Evolutionary conservation across 2,888 invertebrate genomes (phyloP).

Genomic region (Ormyrus nitidulus): DNA sequence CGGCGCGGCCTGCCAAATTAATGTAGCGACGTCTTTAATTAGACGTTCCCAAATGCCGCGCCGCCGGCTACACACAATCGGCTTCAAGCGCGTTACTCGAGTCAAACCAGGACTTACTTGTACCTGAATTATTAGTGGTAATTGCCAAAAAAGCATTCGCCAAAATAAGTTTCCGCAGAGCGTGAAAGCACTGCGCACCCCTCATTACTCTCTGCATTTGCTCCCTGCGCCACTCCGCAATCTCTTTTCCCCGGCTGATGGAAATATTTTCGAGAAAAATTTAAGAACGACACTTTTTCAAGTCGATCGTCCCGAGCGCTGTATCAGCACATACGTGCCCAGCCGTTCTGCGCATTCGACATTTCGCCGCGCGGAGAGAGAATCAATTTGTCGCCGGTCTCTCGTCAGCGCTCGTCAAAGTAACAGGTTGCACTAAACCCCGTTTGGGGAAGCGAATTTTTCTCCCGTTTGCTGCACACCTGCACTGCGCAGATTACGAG

Average conservation of each 20-base stretch:
- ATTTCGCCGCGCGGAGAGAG: background rate
- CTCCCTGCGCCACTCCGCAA: background rate
- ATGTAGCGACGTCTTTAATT: constrained; percentile 70
- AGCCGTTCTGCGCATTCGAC: background rate
- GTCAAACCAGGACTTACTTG: background rate
- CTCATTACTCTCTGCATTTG: background rate
- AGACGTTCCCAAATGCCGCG: constrained; percentile 64
- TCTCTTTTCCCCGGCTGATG: background rate
- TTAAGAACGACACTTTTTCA: constrained; percentile 10
- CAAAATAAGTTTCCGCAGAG: background rate
- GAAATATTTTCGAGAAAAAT: background rate
- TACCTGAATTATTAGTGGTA: too few relatives aligned
- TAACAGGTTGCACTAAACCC: constrained; percentile 64
- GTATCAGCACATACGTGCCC: background rate
- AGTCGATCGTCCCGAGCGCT: background rate
- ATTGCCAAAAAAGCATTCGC: background rate
- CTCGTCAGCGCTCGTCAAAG: constrained; percentile 58
- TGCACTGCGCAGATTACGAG: too few relatives aligned
- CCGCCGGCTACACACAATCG: too few relatives aligned
- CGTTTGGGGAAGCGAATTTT: background rate
- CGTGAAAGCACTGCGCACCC: background rate
- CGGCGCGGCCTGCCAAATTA: constrained; percentile 66
- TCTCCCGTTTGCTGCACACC: too few relatives aligned
- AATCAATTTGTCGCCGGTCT: constrained; percentile 53
- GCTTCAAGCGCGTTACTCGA: background rate